phyloP scores from a whole-genome alignment of 2,888 invertebrate genomes.

The Nowickia ferox region DNA sequence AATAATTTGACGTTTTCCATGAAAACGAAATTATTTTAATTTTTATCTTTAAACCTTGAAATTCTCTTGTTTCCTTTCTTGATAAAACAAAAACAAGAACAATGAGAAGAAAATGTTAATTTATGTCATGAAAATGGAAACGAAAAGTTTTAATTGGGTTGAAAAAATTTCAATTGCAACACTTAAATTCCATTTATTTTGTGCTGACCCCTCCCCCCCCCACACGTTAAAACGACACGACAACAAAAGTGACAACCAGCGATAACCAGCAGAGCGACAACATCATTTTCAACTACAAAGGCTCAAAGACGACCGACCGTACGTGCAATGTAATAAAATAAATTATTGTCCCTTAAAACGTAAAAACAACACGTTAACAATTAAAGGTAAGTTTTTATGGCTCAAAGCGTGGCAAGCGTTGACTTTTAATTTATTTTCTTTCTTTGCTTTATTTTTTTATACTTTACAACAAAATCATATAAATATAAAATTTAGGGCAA shows the following conservation, averaged over 20 bases:
- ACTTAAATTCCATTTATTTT: slow-evolving; percentile 44
- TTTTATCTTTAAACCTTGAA: slow-evolving; percentile 1
- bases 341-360: background rate
- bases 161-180: slow-evolving; percentile 48
- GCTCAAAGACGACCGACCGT: background rate
- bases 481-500: background rate
- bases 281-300: background rate
- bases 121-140: slow-evolving; percentile 32
- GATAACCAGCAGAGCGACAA: background rate
- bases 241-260: slow-evolving; percentile 10
- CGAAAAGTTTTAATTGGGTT: slow-evolving; percentile 57
- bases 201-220: background rate
- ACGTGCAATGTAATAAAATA: slow-evolving; percentile 4
- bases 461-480: background rate
- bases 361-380: background rate
- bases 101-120: slow-evolving; percentile 40
- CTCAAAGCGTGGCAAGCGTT: background rate
- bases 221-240: slow-evolving; percentile 1
- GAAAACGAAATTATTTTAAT: slow-evolving; percentile 50
- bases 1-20: slow-evolving; percentile 20
- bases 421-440: background rate
- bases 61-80: background rate
- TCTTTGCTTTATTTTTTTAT: background rate
- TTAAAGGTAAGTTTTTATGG: background rate
- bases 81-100: background rate